Evolutionary conservation across 2,888 invertebrate species (phyloP), one percentile per base, ranked within the genome.

Genomic region (Dione juno): DNA sequence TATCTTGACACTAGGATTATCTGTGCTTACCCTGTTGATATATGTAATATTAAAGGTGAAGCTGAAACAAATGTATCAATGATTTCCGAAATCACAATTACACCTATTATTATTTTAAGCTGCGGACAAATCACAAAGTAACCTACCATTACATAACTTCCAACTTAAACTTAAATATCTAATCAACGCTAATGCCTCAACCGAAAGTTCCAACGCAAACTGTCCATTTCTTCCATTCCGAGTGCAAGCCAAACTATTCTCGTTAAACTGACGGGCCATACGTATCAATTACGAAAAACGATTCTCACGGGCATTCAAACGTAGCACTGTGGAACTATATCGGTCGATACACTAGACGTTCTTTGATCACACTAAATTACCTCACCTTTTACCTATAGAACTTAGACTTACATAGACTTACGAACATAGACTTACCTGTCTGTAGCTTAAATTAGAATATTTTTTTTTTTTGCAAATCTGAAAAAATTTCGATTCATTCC

Each of bases 261-360:
- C 74, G 76, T 76, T 75, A 79, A 84, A 86, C 81, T 78, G 84
- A 80, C 81, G 79, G 82, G 85, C 84, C 83, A 86, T 85, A 80
- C 81, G 84, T 86, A 86, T 87, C 88, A 88, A 88, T 88, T 88
- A 87, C 82, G 77, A 78, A 69, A 82, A 85, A 87, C 84, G 82
- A 82, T 82, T 83, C 85, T 82, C 83, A 78, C 78, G 82, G 81
- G 83, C 75, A 72, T 75, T 70, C 61, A 57, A 63, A 63, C 57
- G 43, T 59, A 45, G 45, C 14, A 7, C 37, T n/a, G 54, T 57
- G 16, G 50, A 50, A 50, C 64, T 50, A 64, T 50, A 19, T 50
- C 64, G 40, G 40, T 64, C 35, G 40, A 64, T 50, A 64, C 37
- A 64, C 64, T 64, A 40, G 64, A 35, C 64, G 48, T 64, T 64